A percentile compares a stretch with the other conserved stretches of the same genome.
These are phyloP conservation scores for Sinonovacula constricta DNA, from an alignment of 1,140 invertebrate species.

Conservation along the genomic window DNA sequence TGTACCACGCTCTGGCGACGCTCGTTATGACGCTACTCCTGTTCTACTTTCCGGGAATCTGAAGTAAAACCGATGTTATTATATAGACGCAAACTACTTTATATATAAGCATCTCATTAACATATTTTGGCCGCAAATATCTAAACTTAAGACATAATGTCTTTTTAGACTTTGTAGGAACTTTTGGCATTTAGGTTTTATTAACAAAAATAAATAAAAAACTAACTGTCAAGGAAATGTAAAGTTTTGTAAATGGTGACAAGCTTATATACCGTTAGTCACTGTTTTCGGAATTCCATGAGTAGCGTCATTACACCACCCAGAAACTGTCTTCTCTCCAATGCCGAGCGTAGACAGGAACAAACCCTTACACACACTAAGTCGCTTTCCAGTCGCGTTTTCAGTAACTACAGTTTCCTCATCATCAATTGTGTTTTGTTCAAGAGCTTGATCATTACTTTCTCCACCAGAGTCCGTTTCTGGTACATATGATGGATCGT, in stretches of 20 bases:
- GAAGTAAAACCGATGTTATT: too few relatives aligned
- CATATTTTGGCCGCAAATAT: too few relatives aligned
- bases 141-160: too few relatives aligned
- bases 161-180: too few relatives aligned
- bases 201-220: too few relatives aligned
- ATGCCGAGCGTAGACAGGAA: conserved; percentile 3
- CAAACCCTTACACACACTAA: conserved; percentile 7
- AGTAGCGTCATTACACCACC: background rate
- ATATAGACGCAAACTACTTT: background rate
- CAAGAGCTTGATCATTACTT: background rate
- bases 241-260: too few relatives aligned
- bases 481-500: conserved; percentile 3
- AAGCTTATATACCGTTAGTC: too few relatives aligned
- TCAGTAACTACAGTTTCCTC: conserved; percentile 1
- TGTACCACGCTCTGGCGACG: too few relatives aligned
- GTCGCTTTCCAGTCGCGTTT: background rate
- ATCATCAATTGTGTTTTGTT: conserved; percentile 6
- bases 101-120: conserved; percentile 7
- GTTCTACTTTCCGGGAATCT: too few relatives aligned
- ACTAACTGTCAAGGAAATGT: too few relatives aligned
- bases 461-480: background rate
- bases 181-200: too few relatives aligned
- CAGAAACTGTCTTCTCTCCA: conserved; percentile 5
- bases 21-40: too few relatives aligned
- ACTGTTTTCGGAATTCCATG: background rate